Conservation (phyloP, 2,113 vertebrate genomes). For the Xiphophorus couchianus region DNA sequence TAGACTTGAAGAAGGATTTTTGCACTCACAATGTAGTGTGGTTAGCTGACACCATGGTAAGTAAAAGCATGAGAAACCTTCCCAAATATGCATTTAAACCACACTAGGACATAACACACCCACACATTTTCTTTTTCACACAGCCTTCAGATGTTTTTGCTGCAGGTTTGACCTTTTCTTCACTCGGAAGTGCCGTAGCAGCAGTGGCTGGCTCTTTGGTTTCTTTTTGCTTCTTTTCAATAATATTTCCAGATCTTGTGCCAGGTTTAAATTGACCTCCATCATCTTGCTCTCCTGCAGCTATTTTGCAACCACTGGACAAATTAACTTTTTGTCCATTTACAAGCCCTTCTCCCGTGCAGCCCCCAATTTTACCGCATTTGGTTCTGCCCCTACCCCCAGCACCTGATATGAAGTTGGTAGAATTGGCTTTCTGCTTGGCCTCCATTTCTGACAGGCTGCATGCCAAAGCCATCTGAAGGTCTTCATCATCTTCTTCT, state of each 20-base stretch:
- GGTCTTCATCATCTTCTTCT: constrained; percentile 88
- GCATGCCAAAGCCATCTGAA: constrained; percentile 97
- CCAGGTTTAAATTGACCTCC: constrained; percentile 12
- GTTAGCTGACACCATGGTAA: constrained; percentile 22
- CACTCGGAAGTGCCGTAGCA: constrained; percentile 16
- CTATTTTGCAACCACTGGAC: not conserved
- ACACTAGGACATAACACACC: constrained; percentile 71
- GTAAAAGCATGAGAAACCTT: constrained; percentile 27
- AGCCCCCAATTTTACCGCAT: constrained; percentile 7
- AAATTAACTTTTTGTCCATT: constrained; percentile 7
- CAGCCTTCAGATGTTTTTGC: constrained; percentile 28
- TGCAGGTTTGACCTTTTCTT: constrained; percentile 37
- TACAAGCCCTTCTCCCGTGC: constrained; percentile 13
- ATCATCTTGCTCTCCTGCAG: constrained; percentile 8
- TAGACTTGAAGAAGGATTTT: constrained; percentile 17
- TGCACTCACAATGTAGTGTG: constrained; percentile 13
- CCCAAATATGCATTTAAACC: constrained; percentile 26
- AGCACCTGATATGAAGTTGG: constrained; percentile 81
- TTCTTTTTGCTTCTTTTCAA: constrained; percentile 1
- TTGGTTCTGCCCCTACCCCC: constrained; percentile 47
- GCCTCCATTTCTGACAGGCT: constrained; percentile 97
- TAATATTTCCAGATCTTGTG: constrained; percentile 11
- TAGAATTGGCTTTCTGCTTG: constrained; percentile 85
- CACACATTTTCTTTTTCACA: constrained; percentile 73
- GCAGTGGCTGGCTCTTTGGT: constrained; percentile 21